phyloP scores from a whole-genome alignment of 2,797 vertebrate genomes.

The Typhlichthys eigenmanni region DNA sequence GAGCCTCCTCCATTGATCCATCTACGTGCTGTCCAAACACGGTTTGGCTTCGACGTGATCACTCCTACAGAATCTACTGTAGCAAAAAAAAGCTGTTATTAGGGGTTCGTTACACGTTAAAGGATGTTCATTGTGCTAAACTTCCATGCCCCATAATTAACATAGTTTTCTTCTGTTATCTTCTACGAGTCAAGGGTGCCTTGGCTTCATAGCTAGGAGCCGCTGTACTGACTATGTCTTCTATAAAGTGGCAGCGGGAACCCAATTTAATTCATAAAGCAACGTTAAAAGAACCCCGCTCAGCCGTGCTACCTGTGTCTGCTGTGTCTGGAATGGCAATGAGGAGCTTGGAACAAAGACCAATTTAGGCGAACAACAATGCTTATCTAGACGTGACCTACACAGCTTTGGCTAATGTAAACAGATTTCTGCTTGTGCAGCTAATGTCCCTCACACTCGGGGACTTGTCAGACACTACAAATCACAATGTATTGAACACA shows the following conservation, averaged over 20 bases:
- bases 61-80: too few relatives aligned
- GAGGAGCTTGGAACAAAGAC: conserved; percentile 35
- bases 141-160: conserved; percentile 18
- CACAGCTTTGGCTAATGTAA: conserved; percentile 47
- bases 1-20: too few relatives aligned
- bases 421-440: conserved; percentile 10
- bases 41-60: too few relatives aligned
- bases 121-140: neutral
- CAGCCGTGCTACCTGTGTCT: conserved; percentile 19
- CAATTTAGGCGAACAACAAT: conserved; percentile 40
- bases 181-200: conserved; percentile 8
- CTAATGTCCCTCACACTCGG: neutral
- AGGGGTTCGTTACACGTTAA: neutral
- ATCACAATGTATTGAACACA: conserved; percentile 42
- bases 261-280: conserved; percentile 14
- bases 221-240: conserved; percentile 8
- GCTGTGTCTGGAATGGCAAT: conserved; percentile 39
- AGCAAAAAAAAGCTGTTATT: neutral
- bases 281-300: conserved; percentile 19
- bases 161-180: conserved; percentile 19
- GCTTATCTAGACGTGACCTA: conserved; percentile 41
- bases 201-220: conserved; percentile 8
- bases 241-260: neutral
- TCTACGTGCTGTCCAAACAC: too few relatives aligned
- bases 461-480: conserved; percentile 31